Evolutionary conservation across 1,140 invertebrate genomes (phyloP), one percentile per base, ranked within the genome.

Genomic region (Zaprionus taronus): DNA sequence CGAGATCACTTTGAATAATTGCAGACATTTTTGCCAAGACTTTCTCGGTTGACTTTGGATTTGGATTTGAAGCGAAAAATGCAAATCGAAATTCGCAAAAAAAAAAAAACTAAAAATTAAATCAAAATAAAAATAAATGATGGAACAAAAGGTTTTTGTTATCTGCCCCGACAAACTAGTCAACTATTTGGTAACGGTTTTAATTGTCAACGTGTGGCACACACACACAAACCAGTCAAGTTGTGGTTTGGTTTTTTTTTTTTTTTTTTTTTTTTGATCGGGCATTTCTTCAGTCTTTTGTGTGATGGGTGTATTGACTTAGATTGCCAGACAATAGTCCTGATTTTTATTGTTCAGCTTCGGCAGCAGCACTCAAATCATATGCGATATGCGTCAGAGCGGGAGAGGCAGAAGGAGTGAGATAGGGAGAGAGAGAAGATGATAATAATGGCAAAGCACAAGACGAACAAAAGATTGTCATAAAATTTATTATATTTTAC

Each of bases 401-500:
- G 17, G 11, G 47, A 51, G 2, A 14, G 17, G 20, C 7, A 58
- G 57, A 41, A 26, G 26, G 38, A 70, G 22, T 5, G 20, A 80
- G 26, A 49, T 22, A 17, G 41, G 67, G 73, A 67, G 64, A 55
- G 74, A 77, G 55, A 68, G 62, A 36, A 67, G 47, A 77, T 60
- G 26, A 79, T 70, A 87, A 89, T 89, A 83, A 87, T 89, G 77
- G 80, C 83, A 89, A 89, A 81, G 89, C 84, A 89, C 76, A 81
- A 68, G 75, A 22, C 20, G 41, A 84, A 87, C 85, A 87, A 87
- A 73, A 77, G 84, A 28, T 72, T 53, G 74, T 55, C 68, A 81
- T 87, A 70, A 90, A 89, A 81, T 85, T 89, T 84, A 87, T 89
- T 87, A 87, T 84, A 72, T 84, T 84, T 87, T 83, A 83, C 80